A percentile compares a stretch with the other conserved stretches of the same genome.
Conservation (phyloP, 2,113 vertebrate genomes). For the Silurus glanis region DNA sequence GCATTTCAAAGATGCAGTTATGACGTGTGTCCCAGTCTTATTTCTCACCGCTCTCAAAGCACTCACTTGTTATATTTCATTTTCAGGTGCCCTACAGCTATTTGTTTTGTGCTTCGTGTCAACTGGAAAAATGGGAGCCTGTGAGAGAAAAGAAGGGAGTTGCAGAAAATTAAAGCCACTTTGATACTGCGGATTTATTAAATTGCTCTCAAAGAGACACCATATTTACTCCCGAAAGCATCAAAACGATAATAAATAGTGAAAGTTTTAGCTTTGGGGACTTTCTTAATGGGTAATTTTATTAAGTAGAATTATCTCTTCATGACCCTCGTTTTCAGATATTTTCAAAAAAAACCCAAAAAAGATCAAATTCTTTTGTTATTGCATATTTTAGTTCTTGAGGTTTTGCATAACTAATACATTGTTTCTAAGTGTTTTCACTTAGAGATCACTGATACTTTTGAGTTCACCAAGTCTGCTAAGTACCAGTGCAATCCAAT, state of each 20-base stretch:
- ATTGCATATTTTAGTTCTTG: neutral
- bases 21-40: conserved; percentile 42
- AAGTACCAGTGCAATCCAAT: neutral
- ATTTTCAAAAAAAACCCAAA: too few species aligned
- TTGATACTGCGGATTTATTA: conserved; percentile 52
- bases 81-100: conserved; percentile 38
- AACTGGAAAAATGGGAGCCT: conserved; percentile 48
- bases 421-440: neutral
- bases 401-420: neutral
- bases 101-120: conserved; percentile 52
- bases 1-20: conserved; percentile 41
- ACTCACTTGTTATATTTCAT: conserved; percentile 51
- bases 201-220: conserved; percentile 35
- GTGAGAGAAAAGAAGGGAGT: conserved; percentile 45
- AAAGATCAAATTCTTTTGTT: neutral
- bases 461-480: neutral
- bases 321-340: too few species aligned
- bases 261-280: conserved; percentile 19
- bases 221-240: conserved; percentile 15
- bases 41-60: conserved; percentile 46
- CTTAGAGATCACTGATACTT: neutral
- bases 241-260: conserved; percentile 20
- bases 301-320: neutral
- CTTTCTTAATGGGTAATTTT: conserved; percentile 1
- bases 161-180: conserved; percentile 51